A percentile compares a stretch with the other conserved stretches of the same genome.
Evolutionary conservation across 1,140 invertebrate genomes (phyloP).

Genomic region (Macrocentrus cingulum): DNA sequence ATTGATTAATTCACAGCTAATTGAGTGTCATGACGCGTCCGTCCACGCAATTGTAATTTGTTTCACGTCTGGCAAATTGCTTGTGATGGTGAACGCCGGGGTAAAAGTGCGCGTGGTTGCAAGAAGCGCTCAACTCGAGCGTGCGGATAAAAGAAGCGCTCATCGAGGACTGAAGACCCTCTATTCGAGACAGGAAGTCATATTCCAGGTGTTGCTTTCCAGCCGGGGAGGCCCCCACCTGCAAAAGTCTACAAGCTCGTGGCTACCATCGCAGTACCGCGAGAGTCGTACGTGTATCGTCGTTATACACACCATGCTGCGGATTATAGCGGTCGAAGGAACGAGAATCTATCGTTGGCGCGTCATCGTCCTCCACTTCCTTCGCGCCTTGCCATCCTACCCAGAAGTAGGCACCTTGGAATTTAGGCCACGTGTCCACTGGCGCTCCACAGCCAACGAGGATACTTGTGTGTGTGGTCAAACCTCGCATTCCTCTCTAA

Average conservation of each 20-base stretch:
- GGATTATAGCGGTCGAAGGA: conserved; percentile 14
- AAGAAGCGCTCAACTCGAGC: background rate
- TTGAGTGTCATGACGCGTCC: too few species aligned
- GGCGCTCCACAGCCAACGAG: conserved; percentile 11
- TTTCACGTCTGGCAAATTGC: too few species aligned
- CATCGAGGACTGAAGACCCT: conserved; percentile 22
- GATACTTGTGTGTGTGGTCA: background rate
- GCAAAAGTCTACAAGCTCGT: conserved; percentile 16
- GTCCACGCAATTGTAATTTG: too few species aligned
- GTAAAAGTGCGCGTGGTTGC: too few species aligned
- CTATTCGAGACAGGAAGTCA: conserved; percentile 25
- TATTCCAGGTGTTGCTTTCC: conserved; percentile 25
- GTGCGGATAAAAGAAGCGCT: conserved; percentile 19
- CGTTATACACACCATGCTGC: background rate
- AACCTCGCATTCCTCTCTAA: background rate
- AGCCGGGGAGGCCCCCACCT: conserved; percentile 19
- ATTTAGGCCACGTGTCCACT: conserved; percentile 21
- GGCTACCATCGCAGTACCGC: conserved; percentile 1
- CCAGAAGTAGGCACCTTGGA: conserved; percentile 18
- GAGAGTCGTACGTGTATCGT: background rate
- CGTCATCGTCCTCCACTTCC: conserved; percentile 20
- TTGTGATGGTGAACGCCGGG: too few species aligned
- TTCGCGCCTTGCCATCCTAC: background rate
- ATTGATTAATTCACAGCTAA: too few species aligned
- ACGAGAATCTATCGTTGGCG: conserved; percentile 10